phyloP scores from a whole-genome alignment of 2,888 invertebrate genomes.

The Patella depressa region DNA sequence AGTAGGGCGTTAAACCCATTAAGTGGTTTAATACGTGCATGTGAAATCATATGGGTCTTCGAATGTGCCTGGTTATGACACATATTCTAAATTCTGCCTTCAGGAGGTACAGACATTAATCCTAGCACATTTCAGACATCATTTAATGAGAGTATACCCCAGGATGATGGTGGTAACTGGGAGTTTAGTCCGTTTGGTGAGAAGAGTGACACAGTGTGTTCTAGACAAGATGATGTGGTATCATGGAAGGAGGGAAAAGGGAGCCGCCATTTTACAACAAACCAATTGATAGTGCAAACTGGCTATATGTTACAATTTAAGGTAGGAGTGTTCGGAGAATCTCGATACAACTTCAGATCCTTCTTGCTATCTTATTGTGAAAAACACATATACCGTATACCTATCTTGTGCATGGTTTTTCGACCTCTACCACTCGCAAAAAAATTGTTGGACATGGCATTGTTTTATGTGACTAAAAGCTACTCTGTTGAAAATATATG shows the following conservation, averaged over 20 bases:
- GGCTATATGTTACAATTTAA: slow-evolving; percentile 71
- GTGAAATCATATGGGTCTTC: too few relatives aligned
- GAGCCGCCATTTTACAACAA: slow-evolving; percentile 65
- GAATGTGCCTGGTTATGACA: too few relatives aligned
- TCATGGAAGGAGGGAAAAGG: slow-evolving; percentile 61
- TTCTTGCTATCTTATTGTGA: too few relatives aligned
- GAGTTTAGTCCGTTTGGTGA: slow-evolving; percentile 66
- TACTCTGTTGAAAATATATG: too few relatives aligned
- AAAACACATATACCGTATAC: too few relatives aligned
- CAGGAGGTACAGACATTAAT: slow-evolving; percentile 70
- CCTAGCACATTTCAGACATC: slow-evolving; percentile 64
- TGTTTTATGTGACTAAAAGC: too few relatives aligned
- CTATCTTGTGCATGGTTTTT: too few relatives aligned
- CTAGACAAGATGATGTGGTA: slow-evolving; percentile 51
- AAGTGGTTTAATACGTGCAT: too few relatives aligned
- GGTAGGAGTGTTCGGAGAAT: slow-evolving; percentile 48
- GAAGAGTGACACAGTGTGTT: slow-evolving; percentile 51
- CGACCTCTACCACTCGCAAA: too few relatives aligned
- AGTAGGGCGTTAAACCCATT: too few relatives aligned
- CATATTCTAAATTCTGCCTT: neutral
- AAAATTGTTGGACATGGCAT: too few relatives aligned
- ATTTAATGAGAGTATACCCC: slow-evolving; percentile 54
- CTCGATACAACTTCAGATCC: too few relatives aligned
- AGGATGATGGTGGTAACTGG: slow-evolving; percentile 44
- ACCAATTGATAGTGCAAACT: slow-evolving; percentile 69